Conservation (phyloP, 2,888 invertebrate species). For the Amblyteles armatorius region DNA sequence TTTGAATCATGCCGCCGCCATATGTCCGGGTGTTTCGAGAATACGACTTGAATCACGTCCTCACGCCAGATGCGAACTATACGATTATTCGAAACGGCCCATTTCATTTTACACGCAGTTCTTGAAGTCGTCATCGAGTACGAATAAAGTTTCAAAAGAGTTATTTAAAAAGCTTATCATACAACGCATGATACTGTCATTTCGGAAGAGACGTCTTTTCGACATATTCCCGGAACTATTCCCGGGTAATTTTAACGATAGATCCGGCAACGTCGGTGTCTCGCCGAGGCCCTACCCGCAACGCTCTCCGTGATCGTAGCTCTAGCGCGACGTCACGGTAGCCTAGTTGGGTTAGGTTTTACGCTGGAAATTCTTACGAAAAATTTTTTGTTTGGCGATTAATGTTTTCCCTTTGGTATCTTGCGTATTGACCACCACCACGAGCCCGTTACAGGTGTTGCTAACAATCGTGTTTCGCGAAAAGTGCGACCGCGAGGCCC, state of each 20-base stretch:
- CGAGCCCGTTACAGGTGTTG: slow-evolving; percentile 78
- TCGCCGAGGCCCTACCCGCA: slow-evolving; percentile 45
- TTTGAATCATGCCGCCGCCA: slow-evolving; percentile 48
- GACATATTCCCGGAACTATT: background rate
- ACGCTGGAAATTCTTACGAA: slow-evolving; percentile 88
- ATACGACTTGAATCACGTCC: slow-evolving; percentile 25
- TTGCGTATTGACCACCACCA: slow-evolving; percentile 86
- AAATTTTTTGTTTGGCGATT: slow-evolving; percentile 88
- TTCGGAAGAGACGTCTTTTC: background rate
- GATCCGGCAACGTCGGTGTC: slow-evolving; percentile 52
- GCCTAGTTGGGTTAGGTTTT: slow-evolving; percentile 91
- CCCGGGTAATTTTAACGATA: slow-evolving; percentile 32
- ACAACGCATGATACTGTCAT: background rate
- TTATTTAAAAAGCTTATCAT: background rate
- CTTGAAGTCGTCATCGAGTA: background rate
- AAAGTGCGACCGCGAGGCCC: slow-evolving; percentile 77
- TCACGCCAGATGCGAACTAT: background rate
- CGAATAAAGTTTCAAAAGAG: background rate
- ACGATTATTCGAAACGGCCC: background rate
- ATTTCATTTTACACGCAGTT: background rate
- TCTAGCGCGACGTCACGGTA: slow-evolving; percentile 84
- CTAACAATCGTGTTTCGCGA: slow-evolving; percentile 72
- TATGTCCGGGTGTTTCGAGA: slow-evolving; percentile 14
- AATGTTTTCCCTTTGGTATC: slow-evolving; percentile 86
- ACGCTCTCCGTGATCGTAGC: slow-evolving; percentile 74